These are phyloP conservation scores for Galleria mellonella DNA, from an alignment of 1,140 invertebrate species.

Conservation along the genomic window DNA sequence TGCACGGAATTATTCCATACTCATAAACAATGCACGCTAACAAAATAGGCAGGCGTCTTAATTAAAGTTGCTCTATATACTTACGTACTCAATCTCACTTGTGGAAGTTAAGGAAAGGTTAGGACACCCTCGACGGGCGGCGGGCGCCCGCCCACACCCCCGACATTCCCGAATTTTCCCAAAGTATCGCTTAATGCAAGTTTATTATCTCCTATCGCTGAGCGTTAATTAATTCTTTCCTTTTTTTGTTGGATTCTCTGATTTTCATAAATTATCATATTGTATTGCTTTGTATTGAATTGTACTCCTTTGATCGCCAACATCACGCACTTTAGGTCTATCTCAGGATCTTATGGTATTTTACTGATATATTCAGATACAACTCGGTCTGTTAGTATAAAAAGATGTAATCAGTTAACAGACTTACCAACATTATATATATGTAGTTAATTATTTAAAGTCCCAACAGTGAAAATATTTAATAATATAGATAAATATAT, in stretches of 20 bases:
- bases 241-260: constrained; percentile 20
- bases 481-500: too few relatives aligned
- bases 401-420: too few relatives aligned
- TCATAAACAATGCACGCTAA: constrained; percentile 57
- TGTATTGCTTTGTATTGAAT: too few relatives aligned
- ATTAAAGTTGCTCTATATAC: constrained; percentile 65
- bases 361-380: too few relatives aligned
- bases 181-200: constrained; percentile 68
- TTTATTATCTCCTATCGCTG: constrained; percentile 66
- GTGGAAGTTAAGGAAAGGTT: constrained; percentile 69
- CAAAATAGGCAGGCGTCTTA: constrained; percentile 45
- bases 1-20: constrained; percentile 27
- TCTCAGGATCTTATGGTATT: too few relatives aligned
- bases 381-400: too few relatives aligned
- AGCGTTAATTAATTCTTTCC: constrained; percentile 64
- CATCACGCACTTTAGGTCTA: too few relatives aligned
- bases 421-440: too few relatives aligned
- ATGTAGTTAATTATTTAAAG: too few relatives aligned
- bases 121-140: constrained; percentile 28
- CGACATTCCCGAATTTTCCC: constrained; percentile 58
- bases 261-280: constrained; percentile 15
- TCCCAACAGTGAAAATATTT: too few relatives aligned
- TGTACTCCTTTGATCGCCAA: too few relatives aligned
- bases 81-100: constrained; percentile 66
- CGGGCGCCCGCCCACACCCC: constrained; percentile 15